Percentiles rank a stretch among this genome's conserved stretches.
phyloP scores from a whole-genome alignment of 2,797 vertebrate species.

The Bradypodion pumilum region DNA sequence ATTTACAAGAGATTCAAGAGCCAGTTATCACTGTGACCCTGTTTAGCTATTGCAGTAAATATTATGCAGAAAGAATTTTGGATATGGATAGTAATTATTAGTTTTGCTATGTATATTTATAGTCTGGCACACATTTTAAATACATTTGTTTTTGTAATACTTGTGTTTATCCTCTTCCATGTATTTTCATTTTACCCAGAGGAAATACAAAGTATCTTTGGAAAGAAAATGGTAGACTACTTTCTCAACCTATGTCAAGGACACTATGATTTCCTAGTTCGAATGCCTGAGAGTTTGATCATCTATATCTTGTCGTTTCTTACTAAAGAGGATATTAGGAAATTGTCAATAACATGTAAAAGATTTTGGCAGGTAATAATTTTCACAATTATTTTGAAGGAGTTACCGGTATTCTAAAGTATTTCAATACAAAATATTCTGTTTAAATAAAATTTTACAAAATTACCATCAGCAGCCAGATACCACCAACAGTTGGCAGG shows the following conservation, averaged over 20 bases:
- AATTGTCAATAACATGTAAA: slow-evolving; percentile 55
- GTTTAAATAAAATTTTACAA: not conserved
- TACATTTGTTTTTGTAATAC: not conserved
- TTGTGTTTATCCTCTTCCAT: not conserved
- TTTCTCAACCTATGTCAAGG: slow-evolving; percentile 47
- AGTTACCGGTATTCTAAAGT: accelerated
- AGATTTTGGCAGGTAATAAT: slow-evolving; percentile 57
- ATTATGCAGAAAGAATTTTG: too few relatives aligned
- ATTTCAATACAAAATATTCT: not conserved
- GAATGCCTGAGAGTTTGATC: slow-evolving; percentile 40
- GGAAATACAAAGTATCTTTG: slow-evolving; percentile 51
- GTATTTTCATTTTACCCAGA: slow-evolving; percentile 24
- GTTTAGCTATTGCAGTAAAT: not conserved
- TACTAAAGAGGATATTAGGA: slow-evolving; percentile 46
- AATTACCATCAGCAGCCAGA: not conserved
- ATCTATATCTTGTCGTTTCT: slow-evolving; percentile 50
- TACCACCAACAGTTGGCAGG: not conserved
- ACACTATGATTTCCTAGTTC: slow-evolving; percentile 51
- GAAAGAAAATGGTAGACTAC: slow-evolving; percentile 42
- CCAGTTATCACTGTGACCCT: not conserved
- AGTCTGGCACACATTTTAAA: not conserved
- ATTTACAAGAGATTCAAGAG: not conserved
- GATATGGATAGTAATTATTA: not conserved
- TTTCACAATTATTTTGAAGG: not conserved
- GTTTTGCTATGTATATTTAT: not conserved